These are phyloP conservation scores for Melipona beecheii DNA, from an alignment of 2,888 invertebrate genomes.

Conservation along the genomic window DNA sequence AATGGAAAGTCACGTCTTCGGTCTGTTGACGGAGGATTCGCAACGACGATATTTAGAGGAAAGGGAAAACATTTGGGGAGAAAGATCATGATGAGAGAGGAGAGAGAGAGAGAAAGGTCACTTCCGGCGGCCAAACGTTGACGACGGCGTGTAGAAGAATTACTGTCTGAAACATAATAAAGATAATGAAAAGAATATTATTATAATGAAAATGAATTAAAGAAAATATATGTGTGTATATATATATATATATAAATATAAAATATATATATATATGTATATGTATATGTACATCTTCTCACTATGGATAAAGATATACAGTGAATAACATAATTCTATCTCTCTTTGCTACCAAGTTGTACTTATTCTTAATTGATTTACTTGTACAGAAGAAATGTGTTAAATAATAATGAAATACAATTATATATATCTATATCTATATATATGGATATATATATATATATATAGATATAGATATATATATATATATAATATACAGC, in stretches of 20 bases:
- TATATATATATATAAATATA: slow-evolving; percentile 10
- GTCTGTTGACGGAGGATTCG: too few species aligned
- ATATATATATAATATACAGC: slow-evolving; percentile 69
- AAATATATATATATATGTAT: slow-evolving; percentile 47
- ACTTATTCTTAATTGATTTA: slow-evolving; percentile 85
- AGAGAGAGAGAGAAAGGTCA: slow-evolving; percentile 22
- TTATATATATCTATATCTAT: slow-evolving; percentile 70
- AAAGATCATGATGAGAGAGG: neutral
- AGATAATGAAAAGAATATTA: slow-evolving; percentile 77
- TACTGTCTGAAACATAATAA: slow-evolving; percentile 81
- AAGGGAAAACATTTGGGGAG: neutral
- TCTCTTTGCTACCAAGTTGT: slow-evolving; percentile 85
- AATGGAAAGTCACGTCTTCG: slow-evolving; percentile 38
- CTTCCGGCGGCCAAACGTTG: slow-evolving; percentile 57
- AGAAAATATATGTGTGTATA: slow-evolving; percentile 62
- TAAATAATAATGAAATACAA: slow-evolving; percentile 83
- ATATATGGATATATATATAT: slow-evolving; percentile 39
- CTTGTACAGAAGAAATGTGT: slow-evolving; percentile 84
- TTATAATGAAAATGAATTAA: slow-evolving; percentile 74
- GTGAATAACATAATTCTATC: slow-evolving; percentile 83
- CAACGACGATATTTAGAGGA: slow-evolving; percentile 11
- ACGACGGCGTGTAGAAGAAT: slow-evolving; percentile 66
- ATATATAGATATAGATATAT: slow-evolving; percentile 62
- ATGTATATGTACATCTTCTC: slow-evolving; percentile 76
- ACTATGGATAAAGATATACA: slow-evolving; percentile 81